A percentile compares a stretch with the other conserved stretches of the same genome.
Evolutionary conservation across 2,113 vertebrate species (phyloP).

Genomic region (Varanus salvator): DNA sequence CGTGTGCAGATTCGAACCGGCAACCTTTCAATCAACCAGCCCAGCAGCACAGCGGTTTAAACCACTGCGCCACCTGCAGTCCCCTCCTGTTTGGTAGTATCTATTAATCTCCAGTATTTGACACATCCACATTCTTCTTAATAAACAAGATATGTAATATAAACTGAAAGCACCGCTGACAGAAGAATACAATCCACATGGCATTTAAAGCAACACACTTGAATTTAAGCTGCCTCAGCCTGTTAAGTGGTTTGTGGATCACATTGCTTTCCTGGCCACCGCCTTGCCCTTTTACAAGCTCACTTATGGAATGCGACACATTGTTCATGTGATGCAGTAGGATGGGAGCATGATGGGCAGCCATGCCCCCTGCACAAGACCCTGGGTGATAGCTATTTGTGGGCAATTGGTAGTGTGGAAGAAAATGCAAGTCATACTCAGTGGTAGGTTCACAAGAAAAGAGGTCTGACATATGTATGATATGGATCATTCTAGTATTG

Average conservation of each 20-base stretch:
- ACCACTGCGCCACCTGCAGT: too few species aligned
- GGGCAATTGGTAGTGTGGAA: background rate
- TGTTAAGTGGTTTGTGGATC: too few species aligned
- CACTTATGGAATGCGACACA: background rate
- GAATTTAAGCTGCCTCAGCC: background rate
- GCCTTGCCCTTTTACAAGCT: background rate
- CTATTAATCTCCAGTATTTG: background rate
- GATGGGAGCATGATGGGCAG: background rate
- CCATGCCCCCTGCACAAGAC: background rate
- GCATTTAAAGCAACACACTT: background rate
- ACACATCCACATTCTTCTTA: background rate
- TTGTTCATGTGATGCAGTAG: background rate
- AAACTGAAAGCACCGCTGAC: background rate
- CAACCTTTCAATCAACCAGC: too few species aligned
- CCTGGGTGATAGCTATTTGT: background rate
- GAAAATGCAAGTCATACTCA: background rate
- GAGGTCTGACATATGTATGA: too few species aligned
- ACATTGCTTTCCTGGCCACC: background rate
- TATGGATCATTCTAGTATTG: too few species aligned
- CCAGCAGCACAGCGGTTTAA: too few species aligned
- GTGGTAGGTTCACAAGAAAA: too few species aligned
- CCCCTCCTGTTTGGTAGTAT: background rate
- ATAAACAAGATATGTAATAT: too few species aligned
- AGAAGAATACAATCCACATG: background rate
- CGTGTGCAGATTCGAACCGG: too few species aligned